Conservation (phyloP, 2,888 invertebrate species). For the Drosophila borborema region DNA sequence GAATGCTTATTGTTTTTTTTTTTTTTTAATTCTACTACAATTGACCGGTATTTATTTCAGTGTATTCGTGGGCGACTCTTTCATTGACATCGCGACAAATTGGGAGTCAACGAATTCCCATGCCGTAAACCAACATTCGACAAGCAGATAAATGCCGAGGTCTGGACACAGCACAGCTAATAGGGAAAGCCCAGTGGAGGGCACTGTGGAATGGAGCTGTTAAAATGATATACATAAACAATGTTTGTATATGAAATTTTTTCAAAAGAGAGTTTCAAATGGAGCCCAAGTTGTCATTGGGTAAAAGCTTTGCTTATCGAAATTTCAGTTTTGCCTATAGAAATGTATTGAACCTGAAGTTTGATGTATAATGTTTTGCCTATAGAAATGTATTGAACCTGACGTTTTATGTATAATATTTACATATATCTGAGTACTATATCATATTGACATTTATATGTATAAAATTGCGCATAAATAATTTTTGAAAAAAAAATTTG, state of each 20-base stretch:
- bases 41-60: slow-evolving; percentile 14
- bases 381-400: neutral
- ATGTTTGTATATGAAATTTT: neutral
- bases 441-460: neutral
- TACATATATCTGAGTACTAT: neutral
- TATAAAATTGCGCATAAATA: no score
- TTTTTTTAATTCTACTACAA: slow-evolving; percentile 29
- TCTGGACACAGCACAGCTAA: slow-evolving; percentile 32
- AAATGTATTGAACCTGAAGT: neutral
- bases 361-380: neutral
- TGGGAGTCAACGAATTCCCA: slow-evolving; percentile 10
- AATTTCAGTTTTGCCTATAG: neutral
- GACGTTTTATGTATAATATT: no score
- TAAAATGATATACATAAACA: neutral
- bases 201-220: slow-evolving; percentile 31
- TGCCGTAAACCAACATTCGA: slow-evolving; percentile 45
- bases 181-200: slow-evolving; percentile 20
- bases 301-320: neutral
- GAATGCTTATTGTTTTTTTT: neutral
- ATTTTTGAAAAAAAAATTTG: no score
- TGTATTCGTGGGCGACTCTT: slow-evolving; percentile 14
- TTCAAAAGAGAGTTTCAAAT: neutral
- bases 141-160: slow-evolving; percentile 42
- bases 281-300: neutral
- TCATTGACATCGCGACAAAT: slow-evolving; percentile 25